Base-by-base conservation (phyloP, 2,797 vertebrate genomes). In the Trachurus trachurus region DNA sequence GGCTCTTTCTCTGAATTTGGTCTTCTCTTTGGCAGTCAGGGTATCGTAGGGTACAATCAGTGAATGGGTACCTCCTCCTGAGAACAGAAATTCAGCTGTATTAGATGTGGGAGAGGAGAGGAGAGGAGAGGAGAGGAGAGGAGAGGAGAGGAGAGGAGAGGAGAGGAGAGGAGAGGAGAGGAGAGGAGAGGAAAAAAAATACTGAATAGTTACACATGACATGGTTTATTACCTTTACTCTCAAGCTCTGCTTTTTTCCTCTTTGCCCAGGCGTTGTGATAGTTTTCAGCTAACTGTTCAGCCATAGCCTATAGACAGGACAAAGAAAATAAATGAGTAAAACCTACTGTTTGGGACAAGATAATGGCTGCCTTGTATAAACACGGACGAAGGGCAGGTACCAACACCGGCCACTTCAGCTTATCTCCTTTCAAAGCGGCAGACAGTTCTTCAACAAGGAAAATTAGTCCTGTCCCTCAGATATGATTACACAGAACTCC, bases 251-350 rank as follows among this genome's bases (percentile, higher is more conserved):
- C 73, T 90, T 97, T 98, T 94, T 97, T 98, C 91, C 93, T 98
- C 93, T 96, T 97, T 66, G 97, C 97, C 96, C 97, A 98, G 87
- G 96, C 94, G 59, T 97, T 98, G 91, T 99, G 97, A 85, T 98
- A 97, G 91, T 98, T 99, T 94, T 99, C 97, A 65, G 97, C 97
- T 94, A 99, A 96, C 90, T 96, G 96, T 87, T 99, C 97, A 74
- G 97, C 96, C 97, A 99, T 98, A 26, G 96, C 96, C 98, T 99
- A 80, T 6, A 74, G 52, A 76, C 9, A 40, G 10, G 39, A 40
- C 53, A 61, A 2, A 63, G 56, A 2, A 12, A 1, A 49, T 17
- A 16, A 58, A 15, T 44, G 31, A 0, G 39, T 19, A 17, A 31
- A 59, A 73, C 29, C 13, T 9, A 61, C 11, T 26, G 2, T 52